Percentiles rank a stretch among this genome's conserved stretches.
These are phyloP conservation scores for Bombus polaris DNA, from an alignment of 1,140 invertebrate genomes.

Conservation along the genomic window DNA sequence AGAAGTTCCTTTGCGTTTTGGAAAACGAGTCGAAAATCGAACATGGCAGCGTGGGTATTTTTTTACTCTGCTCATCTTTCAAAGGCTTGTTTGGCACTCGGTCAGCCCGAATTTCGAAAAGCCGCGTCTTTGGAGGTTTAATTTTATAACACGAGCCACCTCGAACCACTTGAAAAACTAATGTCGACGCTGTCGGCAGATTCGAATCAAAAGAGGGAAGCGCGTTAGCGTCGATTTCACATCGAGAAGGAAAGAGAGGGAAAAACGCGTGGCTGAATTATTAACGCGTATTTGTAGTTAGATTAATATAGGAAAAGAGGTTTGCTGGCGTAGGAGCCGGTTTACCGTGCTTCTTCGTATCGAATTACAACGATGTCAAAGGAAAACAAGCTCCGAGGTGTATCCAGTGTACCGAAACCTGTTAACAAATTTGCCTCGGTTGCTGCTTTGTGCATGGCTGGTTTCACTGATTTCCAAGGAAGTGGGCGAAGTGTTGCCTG, in stretches of 20 bases:
- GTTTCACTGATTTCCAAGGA: neutral
- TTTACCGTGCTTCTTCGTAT: neutral
- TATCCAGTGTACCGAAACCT: slow-evolving; percentile 8
- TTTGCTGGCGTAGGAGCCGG: neutral
- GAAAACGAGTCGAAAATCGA: neutral
- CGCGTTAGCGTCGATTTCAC: neutral
- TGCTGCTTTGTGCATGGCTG: neutral
- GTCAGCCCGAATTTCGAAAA: neutral
- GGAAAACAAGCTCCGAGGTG: neutral
- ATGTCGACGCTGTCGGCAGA: neutral
- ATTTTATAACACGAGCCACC: neutral
- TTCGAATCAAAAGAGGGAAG: neutral
- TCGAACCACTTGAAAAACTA: slow-evolving; percentile 1
- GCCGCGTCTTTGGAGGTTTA: neutral
- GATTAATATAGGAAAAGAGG: neutral
- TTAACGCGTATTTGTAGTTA: neutral
- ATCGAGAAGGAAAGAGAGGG: no score
- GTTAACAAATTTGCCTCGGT: slow-evolving; percentile 6
- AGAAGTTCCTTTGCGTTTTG: neutral
- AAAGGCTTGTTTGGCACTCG: neutral
- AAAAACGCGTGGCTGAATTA: neutral
- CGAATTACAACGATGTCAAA: slow-evolving; percentile 7
- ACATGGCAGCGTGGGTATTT: neutral
- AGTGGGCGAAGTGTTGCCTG: neutral
- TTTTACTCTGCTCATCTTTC: neutral